These are phyloP conservation scores for Eilema griseolum DNA, from an alignment of 2,888 invertebrate genomes.

Conservation along the genomic window DNA sequence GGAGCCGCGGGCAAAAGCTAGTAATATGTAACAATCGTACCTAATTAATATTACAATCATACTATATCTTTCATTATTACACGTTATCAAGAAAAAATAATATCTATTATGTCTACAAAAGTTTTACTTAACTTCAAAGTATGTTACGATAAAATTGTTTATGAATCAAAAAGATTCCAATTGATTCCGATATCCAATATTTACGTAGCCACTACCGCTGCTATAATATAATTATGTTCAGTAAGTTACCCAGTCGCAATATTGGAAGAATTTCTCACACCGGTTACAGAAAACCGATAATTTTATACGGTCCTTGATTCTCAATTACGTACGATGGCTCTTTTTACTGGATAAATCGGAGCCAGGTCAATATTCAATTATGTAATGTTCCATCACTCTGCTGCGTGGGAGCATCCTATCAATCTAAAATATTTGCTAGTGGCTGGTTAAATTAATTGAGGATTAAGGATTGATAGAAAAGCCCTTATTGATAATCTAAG, in stretches of 20 bases:
- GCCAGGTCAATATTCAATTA: slow-evolving; percentile 7
- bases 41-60: no score
- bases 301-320: slow-evolving; percentile 10
- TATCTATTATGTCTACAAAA: no score
- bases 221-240: slow-evolving; percentile 9
- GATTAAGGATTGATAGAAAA: slow-evolving; percentile 3
- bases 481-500: not conserved
- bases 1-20: no score
- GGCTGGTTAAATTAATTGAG: slow-evolving; percentile 18
- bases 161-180: not conserved
- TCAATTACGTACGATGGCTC: not conserved
- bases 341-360: not conserved
- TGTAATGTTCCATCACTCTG: slow-evolving; percentile 13
- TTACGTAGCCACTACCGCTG: slow-evolving; percentile 6
- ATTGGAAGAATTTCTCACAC: slow-evolving; percentile 12
- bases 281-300: slow-evolving; percentile 12
- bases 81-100: no score
- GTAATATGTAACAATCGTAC: no score
- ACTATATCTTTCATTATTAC: no score
- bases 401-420: slow-evolving; percentile 10
- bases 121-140: not conserved
- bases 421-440: slow-evolving; percentile 22
- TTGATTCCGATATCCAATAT: slow-evolving; percentile 11
- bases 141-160: not conserved
- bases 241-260: slow-evolving; percentile 13